phyloP scores from a whole-genome alignment of 1,140 invertebrate species.

The Lordiphosa collinella region DNA sequence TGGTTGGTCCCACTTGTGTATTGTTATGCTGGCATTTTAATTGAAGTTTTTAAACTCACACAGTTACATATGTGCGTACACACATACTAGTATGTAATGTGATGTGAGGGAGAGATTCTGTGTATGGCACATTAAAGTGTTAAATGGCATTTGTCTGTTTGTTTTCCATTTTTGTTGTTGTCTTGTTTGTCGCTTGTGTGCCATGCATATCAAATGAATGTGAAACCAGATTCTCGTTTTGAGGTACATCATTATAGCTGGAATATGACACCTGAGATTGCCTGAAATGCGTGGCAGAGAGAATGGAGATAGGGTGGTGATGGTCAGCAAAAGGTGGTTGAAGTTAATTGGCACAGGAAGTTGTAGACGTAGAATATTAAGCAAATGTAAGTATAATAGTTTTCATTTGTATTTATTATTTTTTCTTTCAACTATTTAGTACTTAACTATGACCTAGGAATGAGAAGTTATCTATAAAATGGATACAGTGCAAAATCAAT shows the following conservation, averaged over 20 bases:
- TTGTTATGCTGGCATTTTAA: conserved; percentile 57
- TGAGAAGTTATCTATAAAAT: no score
- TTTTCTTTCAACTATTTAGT: no score
- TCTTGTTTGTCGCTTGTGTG: conserved; percentile 9
- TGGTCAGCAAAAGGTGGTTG: neutral
- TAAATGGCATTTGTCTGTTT: conserved; percentile 42
- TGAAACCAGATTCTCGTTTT: conserved; percentile 13
- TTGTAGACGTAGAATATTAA: conserved; percentile 4
- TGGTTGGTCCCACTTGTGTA: conserved; percentile 28
- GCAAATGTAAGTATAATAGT: no score
- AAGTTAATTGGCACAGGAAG: neutral
- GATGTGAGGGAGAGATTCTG: conserved; percentile 5
- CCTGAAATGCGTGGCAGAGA: conserved; percentile 7
- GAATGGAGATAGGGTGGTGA: neutral
- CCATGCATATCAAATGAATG: conserved; percentile 49
- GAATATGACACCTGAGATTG: conserved; percentile 58
- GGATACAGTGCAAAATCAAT: no score
- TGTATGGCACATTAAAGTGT: conserved; percentile 47
- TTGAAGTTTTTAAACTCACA: conserved; percentile 40
- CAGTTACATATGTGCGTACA: conserved; percentile 1
- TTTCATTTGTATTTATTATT: no score
- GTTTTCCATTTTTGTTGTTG: conserved; percentile 9
- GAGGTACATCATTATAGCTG: conserved; percentile 33
- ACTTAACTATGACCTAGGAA: no score
- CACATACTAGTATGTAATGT: neutral